Base-by-base conservation (phyloP, 2,888 invertebrate species). In the Ochropleura leucogaster region DNA sequence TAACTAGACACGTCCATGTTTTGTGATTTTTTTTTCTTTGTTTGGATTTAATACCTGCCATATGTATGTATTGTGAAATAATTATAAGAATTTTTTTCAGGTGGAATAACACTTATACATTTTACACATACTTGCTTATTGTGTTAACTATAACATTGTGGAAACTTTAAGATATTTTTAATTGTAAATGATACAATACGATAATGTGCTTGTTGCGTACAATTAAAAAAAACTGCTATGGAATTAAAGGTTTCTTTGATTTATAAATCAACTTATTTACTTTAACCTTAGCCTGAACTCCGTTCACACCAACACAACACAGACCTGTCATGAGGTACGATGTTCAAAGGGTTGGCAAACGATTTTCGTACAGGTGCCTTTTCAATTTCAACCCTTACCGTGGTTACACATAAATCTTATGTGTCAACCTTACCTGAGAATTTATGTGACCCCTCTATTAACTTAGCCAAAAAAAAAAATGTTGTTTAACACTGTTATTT, bases 361-460 rank as follows among this genome's bases (percentile, higher is more conserved):
- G 76, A 88, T 89, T 86, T 84, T 77, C 84, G 80, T 87, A 81
- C 83, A 85, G 83, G 85, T 85, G 86, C 87, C 84, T 85, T 86
- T 88, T 87, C 87, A 88, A 88, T 90, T 90, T 86, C 80, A 77
- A 84, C 79, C 82, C 83, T 80, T 74, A 72, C 73, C 78, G 83
- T 85, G 85, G 89, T 86, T 77, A 81, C 82, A 83, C 87, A 92
- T 93, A 92, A 92, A 93, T 92, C 88, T 80, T 85, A 78, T 75
- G 73, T 74, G 83, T 81, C 83, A 84, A 83, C 84, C 87, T 88
- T 84, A 85, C 77, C 87, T 79, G n/a, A 78, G 78, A 88, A 92
- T 92, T 91, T 92, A 93, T 90, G 85, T 84, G 87, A 80, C 77
- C 77, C 81, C 87, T 74, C 83, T 83, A 90, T 90, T 90, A 90